Evolutionary conservation across 53 echinoderm and acorn worm genomes (phyloP), one percentile per base, ranked within the genome.

Genomic region (Arbacia lixula): DNA sequence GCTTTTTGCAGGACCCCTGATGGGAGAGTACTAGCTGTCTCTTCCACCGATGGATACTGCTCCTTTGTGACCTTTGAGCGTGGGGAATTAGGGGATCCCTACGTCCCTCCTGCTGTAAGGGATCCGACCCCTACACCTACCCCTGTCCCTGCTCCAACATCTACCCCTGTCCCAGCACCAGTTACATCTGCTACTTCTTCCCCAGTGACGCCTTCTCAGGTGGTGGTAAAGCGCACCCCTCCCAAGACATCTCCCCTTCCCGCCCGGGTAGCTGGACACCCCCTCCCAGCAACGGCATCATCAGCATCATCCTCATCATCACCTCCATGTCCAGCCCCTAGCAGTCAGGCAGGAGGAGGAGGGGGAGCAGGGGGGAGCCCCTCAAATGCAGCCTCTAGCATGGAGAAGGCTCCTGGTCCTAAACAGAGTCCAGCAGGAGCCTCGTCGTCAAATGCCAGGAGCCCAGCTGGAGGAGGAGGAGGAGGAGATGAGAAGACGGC

Each of bases 41-140:
- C 91, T 20, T 96, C 96, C 16, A 96, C 96, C 10, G 96, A 96
- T 68, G 96, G 96, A 16, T 96, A 91, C 83, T 91, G 91, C 36
- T 89, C 96, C 20, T 64, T 96, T 22, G 87, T 96, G 26, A 58
- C 93, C 41, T 96, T 96, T 84, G 96, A 96, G 60, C 69, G 85
- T 12, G 88, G 84, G 35, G 96, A 96, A 85, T 85, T 96, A 12
- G 96, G 96, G 8, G 79, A 73, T 19, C 91, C 82, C 31, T 93
- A 90, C 66, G 84, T 83, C 41, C 49, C 80, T 33, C 73, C 74
- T 46, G 58, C 84, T 17, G 75, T 61, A 12, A 75, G 71, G 28
- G 25, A 66, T 32, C 32, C 73, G 36, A 65, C 71, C 22, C 71
- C 71, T 0, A 46, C 49, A 9, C 25, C 72, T 36, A 63, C 86